Percentiles rank a stretch among this genome's conserved stretches.
Evolutionary conservation across 2,113 vertebrate species (phyloP).

Genomic region (Daubentonia madagascariensis): DNA sequence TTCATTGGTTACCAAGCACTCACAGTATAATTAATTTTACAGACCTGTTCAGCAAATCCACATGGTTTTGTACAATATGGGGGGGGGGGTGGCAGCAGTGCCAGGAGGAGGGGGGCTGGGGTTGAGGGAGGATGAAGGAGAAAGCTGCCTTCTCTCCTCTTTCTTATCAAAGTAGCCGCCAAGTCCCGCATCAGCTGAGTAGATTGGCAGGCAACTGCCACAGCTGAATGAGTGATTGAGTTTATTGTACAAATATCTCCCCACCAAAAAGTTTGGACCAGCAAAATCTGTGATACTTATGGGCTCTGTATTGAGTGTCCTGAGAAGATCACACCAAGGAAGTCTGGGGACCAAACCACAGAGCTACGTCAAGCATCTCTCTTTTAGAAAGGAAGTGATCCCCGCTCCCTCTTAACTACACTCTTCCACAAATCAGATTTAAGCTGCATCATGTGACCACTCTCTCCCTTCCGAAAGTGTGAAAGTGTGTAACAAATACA

Average conservation of each 20-base stretch:
- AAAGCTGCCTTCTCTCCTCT: not conserved
- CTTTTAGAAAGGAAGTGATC: not conserved
- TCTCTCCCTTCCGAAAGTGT: not conserved
- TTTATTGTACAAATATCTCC: not conserved
- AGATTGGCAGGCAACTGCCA: not conserved
- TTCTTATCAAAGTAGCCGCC: constrained; percentile 20
- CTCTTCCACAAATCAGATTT: not conserved
- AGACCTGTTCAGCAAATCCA: constrained; percentile 79
- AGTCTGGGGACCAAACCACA: not conserved
- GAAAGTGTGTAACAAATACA: not conserved
- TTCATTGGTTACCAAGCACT: constrained; percentile 88
- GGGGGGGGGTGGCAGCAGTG: not conserved
- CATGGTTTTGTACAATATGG: constrained; percentile 67
- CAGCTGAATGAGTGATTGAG: not conserved
- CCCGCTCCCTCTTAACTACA: not conserved
- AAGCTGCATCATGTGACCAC: not conserved
- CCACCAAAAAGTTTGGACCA: not conserved
- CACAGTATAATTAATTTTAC: constrained; percentile 87
- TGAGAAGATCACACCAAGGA: not conserved
- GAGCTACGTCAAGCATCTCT: not conserved
- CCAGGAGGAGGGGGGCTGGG: not conserved
- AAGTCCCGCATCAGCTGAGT: constrained; percentile 22
- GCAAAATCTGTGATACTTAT: not conserved
- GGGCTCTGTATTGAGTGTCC: not conserved
- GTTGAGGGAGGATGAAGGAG: not conserved